Evolutionary conservation across 2,113 vertebrate species (phyloP).

Genomic region (Serilophus lunatus): DNA sequence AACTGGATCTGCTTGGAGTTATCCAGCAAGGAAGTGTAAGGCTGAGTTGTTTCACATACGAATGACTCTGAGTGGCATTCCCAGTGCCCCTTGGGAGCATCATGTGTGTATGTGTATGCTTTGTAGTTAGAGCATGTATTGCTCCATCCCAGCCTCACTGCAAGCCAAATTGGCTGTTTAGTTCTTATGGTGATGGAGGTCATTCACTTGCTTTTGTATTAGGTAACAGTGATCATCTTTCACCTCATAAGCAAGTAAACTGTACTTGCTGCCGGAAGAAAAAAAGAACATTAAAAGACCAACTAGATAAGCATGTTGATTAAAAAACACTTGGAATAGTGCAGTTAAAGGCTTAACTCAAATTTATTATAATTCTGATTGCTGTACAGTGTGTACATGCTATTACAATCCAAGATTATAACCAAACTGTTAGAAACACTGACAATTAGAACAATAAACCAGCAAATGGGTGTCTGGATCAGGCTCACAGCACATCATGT

Average conservation of each 20-base stretch:
- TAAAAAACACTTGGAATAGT: neutral
- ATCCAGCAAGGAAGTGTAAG: neutral
- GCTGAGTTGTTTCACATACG: accelerated
- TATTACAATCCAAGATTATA: neutral
- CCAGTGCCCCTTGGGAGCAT: neutral
- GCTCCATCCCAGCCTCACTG: neutral
- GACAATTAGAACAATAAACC: neutral
- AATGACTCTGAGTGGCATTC: neutral
- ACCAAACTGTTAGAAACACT: neutral
- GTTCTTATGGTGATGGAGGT: neutral
- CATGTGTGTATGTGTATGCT: neutral
- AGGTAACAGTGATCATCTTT: neutral
- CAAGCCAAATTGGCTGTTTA: neutral
- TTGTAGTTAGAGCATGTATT: neutral
- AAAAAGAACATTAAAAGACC: neutral
- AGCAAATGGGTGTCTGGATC: neutral
- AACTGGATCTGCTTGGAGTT: neutral
- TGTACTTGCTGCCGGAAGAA: neutral
- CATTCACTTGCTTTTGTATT: neutral
- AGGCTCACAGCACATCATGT: neutral
- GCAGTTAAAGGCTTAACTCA: neutral
- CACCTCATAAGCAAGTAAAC: neutral
- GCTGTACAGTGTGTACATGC: neutral
- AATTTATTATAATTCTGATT: neutral
- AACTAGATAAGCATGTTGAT: neutral